These are phyloP conservation scores for Myoxocephalus aenaeus DNA, from an alignment of 2,797 vertebrate genomes.

Conservation along the genomic window DNA sequence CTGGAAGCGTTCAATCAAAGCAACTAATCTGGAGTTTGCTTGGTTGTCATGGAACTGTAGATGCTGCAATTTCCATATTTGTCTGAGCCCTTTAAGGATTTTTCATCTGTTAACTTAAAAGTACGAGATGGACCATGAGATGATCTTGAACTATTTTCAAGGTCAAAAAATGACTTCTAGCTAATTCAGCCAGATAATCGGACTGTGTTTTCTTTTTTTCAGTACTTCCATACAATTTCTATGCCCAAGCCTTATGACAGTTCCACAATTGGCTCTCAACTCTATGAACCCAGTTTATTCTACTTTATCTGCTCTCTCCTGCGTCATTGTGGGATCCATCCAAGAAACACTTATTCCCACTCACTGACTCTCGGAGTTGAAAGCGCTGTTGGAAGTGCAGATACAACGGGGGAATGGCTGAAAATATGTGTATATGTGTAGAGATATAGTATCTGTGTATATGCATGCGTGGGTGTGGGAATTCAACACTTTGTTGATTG, in stretches of 20 bases:
- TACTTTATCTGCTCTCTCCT: constrained; percentile 62
- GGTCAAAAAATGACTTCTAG: background rate
- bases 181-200: background rate
- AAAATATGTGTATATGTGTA: constrained; percentile 52
- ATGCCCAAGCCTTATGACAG: constrained; percentile 9
- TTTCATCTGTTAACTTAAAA: background rate
- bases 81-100: background rate
- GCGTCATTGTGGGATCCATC: constrained; percentile 71
- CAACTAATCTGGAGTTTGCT: background rate
- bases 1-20: background rate
- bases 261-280: constrained; percentile 51
- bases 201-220: background rate
- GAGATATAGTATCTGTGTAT: constrained; percentile 12
- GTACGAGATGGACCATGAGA: background rate
- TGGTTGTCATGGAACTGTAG: background rate
- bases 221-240: background rate
- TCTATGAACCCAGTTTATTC: constrained; percentile 49
- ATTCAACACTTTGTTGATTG: constrained; percentile 53
- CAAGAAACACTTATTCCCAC: constrained; percentile 76
- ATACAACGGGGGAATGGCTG: constrained; percentile 50
- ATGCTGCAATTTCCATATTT: background rate
- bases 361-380: constrained; percentile 64
- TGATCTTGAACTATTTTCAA: background rate
- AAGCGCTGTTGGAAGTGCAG: constrained; percentile 52
- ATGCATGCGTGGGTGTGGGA: constrained; percentile 51